Base-by-base conservation (phyloP, 2,113 vertebrate species). In the Hypomesus transpacificus region DNA sequence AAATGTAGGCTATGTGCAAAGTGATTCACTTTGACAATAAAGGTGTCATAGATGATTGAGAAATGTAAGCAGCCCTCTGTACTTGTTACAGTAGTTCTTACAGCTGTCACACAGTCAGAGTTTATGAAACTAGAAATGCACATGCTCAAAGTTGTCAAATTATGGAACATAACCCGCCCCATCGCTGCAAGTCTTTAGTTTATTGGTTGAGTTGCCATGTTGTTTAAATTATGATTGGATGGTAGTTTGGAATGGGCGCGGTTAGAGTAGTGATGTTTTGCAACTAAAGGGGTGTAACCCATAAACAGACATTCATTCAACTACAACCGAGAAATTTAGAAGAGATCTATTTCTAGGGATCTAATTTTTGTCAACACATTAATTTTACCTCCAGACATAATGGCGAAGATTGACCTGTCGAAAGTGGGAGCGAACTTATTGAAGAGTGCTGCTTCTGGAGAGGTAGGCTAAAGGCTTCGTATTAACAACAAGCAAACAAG, bases 391-490 rank as follows among this genome's bases (percentile, higher is more conserved):
- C 39, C 16, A 28, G 24, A 3, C 7, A 70, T 81, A 68, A 92
- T 93, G 94, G 80, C 82, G 3, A 65, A 74, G 0, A 52, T 94
- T 7, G 88, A 94, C 66, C 80, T 95, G 8, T 78, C 64, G 9
- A 82, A 84, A 28, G 74, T 93, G 50, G 90, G 92, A n/a, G 85
- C 90, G 3, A 92, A 94, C 54, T 28, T 85, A 34, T 53, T 94
- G 74, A 93, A 92, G 72, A 91, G 83, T 56, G 66, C 80, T 0
- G 87, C 87, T 28, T 91, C 85, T 17, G 92, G 90, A 66, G 88
- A 93, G 92, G 93, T 94, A 81, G 84, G 84, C 66, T 17, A 4
- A 63, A 34, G 4, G 31, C 7, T 7, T 34, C 31, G 28, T 34
- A 21, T 24, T 16, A 20, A 61, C 7, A 61, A 17, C 59, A 62